Percentiles rank a stretch among this genome's conserved stretches.
phyloP scores from a whole-genome alignment of 2,797 vertebrate species.

The Danio choprae region DNA sequence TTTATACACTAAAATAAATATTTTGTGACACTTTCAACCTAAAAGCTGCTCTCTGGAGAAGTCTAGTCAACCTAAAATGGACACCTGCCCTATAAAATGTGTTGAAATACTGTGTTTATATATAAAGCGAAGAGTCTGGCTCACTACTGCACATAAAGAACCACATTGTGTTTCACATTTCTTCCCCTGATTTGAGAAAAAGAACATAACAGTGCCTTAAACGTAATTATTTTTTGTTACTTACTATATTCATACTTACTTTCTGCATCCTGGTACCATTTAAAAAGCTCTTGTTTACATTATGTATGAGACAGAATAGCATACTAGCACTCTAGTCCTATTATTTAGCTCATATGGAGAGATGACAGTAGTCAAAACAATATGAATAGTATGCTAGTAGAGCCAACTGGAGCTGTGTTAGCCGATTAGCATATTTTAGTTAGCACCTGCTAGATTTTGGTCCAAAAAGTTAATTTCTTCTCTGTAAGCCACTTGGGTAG shows the following conservation, averaged over 20 bases:
- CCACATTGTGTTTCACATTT: not conserved
- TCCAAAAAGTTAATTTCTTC: not conserved
- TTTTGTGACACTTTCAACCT: not conserved
- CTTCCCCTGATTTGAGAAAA: not conserved
- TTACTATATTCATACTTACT: not conserved
- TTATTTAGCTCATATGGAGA: not conserved
- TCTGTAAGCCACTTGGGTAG: not conserved
- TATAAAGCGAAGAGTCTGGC: slow-evolving; percentile 5
- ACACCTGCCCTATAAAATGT: slow-evolving; percentile 11
- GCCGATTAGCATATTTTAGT: not conserved
- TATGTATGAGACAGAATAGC: not conserved
- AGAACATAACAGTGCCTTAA: slow-evolving; percentile 35
- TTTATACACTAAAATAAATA: not conserved
- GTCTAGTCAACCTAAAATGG: not conserved
- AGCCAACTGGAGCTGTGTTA: not conserved
- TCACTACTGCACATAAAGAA: slow-evolving; percentile 13
- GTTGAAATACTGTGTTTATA: not conserved
- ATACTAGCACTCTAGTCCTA: not conserved
- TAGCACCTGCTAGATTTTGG: not conserved
- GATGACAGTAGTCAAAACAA: not conserved
- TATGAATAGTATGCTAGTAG: no score
- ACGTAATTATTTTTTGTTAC: not conserved
- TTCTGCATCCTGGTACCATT: not conserved
- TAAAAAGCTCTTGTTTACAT: not conserved
- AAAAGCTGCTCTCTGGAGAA: slow-evolving; percentile 31